Base-by-base conservation (phyloP, 1,140 invertebrate genomes). In the Lasioglossum albipes region DNA sequence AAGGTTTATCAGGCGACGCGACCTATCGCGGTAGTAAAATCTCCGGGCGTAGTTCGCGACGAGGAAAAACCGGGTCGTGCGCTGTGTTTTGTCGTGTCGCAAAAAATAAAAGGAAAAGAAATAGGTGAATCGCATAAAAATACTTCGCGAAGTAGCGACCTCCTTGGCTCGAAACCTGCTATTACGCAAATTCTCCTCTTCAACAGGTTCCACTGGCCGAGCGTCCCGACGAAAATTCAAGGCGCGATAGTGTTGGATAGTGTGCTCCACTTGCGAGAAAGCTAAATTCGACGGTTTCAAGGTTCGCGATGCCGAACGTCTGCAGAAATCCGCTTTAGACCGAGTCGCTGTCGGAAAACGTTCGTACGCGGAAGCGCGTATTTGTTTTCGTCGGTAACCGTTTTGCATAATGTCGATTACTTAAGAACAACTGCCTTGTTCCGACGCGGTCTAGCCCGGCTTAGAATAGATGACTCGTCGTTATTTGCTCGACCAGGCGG, bases 141-240 rank as follows among this genome's bases (percentile, higher is more conserved):
- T 73, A 70, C 73, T 61, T n/a, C 10, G 42, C 22, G 61, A 85
- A 85, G 61, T 49, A 85, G 70, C 77, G 79, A 85, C 84, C 79
- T 85, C 72, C 54, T 85, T 85, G 83, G 84, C 79, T 62, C 49
- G 20, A 45, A 75, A 72, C 62, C 31, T 18, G 66, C 42, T 68
- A 72, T 85, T 85, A 85, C 70, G 83, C 70, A 82, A 85, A 85
- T 75, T 12, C 27, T 27, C 62, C 9, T 52, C 41, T 16, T 62
- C 64, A 42, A 57, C 61, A 54, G 54, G 67, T 36, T 67, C 76
- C 67, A 75, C 57, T 57, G 49, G 22, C 42, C 27, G 57, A 20
- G 45, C 69, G 18, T 27, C 41, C 1, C 6, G 16, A 68, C 52
- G 18, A 16, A 61, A 61, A 76, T 36, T 69, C 13, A 31, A 65